Evolutionary conservation across 2,797 vertebrate species (phyloP).

Genomic region (Pseudochaenichthys georgianus): DNA sequence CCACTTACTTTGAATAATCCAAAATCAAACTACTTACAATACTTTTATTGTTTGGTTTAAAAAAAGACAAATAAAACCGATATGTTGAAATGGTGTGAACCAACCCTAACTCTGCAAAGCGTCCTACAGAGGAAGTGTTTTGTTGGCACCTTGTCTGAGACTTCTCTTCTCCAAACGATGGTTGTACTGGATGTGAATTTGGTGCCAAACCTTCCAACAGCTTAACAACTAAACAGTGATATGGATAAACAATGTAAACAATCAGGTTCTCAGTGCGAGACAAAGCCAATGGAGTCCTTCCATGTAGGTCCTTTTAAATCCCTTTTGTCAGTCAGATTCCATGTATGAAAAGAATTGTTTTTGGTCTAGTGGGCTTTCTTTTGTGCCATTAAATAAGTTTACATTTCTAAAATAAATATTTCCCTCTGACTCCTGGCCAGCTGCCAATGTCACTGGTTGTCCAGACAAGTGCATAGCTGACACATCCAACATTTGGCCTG

Average conservation of each 20-base stretch:
- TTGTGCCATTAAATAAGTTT: conserved; percentile 11
- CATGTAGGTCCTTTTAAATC: not conserved
- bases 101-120: not conserved
- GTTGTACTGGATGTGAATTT: not conserved
- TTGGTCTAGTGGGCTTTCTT: not conserved
- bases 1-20: not conserved
- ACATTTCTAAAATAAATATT: conserved; percentile 33
- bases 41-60: too few species aligned
- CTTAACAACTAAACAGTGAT: not conserved
- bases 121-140: not conserved
- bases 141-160: not conserved
- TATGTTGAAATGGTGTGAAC: not conserved
- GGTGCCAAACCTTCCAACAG: not conserved
- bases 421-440: conserved; percentile 23
- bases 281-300: not conserved
- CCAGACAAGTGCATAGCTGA: conserved; percentile 24
- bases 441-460: conserved; percentile 42
- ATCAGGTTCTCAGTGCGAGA: not conserved
- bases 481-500: conserved; percentile 4
- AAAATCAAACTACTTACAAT: not conserved
- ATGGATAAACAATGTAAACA: not conserved
- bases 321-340: not conserved
- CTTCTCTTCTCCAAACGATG: not conserved
- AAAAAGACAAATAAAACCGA: too few species aligned
- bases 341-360: not conserved